These are phyloP conservation scores for Sitodiplosis mosellana DNA, from an alignment of 1,140 invertebrate genomes.

Conservation along the genomic window DNA sequence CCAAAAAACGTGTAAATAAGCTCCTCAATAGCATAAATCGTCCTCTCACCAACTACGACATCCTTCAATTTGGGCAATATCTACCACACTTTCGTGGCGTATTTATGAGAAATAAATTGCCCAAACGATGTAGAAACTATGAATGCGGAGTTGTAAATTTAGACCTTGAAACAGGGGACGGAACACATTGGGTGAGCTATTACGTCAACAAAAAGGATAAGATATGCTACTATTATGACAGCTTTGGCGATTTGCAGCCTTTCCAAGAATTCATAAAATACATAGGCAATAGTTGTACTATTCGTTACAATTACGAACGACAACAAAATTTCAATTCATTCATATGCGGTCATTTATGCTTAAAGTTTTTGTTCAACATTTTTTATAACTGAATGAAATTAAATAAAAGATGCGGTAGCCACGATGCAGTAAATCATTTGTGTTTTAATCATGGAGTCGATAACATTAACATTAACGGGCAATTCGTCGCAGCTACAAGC, in stretches of 20 bases:
- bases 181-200: neutral
- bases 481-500: constrained; percentile 5
- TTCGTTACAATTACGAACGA: neutral
- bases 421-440: neutral
- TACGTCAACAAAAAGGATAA: neutral
- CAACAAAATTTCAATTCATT: neutral
- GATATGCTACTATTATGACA: neutral
- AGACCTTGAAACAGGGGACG: neutral
- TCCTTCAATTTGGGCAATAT: too few species aligned
- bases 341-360: neutral
- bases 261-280: neutral
- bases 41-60: too few species aligned
- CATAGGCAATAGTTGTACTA: neutral
- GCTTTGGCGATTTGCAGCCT: neutral
- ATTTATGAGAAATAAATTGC: constrained; percentile 4
- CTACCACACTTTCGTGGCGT: constrained; percentile 5
- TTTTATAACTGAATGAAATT: neutral
- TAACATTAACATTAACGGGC: constrained; percentile 10
- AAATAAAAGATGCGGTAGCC: neutral
- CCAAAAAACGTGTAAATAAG: too few species aligned
- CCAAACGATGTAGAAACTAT: neutral
- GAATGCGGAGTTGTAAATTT: neutral
- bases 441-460: constrained; percentile 2
- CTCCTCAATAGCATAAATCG: too few species aligned
- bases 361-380: neutral